Evolutionary conservation across 2,113 vertebrate genomes (phyloP), one percentile per base, ranked within the genome.

Genomic region (Vidua macroura): DNA sequence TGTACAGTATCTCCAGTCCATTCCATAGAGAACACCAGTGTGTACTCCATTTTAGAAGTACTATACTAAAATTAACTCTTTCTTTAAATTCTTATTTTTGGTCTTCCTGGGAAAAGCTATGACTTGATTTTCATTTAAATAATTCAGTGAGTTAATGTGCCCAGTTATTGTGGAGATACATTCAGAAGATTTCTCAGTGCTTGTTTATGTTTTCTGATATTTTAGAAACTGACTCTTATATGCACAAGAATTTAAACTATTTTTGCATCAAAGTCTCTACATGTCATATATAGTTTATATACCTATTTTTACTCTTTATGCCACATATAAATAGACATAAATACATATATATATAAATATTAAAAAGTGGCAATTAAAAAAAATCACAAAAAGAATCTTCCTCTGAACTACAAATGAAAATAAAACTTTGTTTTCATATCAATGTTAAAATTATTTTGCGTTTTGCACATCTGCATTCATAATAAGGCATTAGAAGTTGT

Each of bases 401-500:
- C 14, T 83, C 14, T 67, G 56, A 86, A 93, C 56, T 63, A 74
- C 16, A 90, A 87, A 89, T n/a, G 7, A 51, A 72, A 89, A 64
- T 30, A 70, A 92, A 53, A 24, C 52, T 73, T 69, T 66, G 5
- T 63, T 86, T 92, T n/a, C 25, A 66, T 35, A 30, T 51, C 35
- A 66, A 46, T 25, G 13, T 88, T 91, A 83, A 69, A 86, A 81
- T 23, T 52, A 53, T 77, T 94, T 86, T 62, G 62, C 85, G 21
- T 91, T 95, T 84, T 91, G 59, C 10, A n/a, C 37, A 70, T 79
- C 60, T 67, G 33, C 68, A 49, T 94, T 92, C 67, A 87, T 69
- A 96, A 92, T 85, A 89, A 95, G 85, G 51, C 81, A 92, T 92
- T 86, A 95, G 88, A 86, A 88, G 60, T 63, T 92, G 33, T 95